Conservation (phyloP, 37 sponge, comb jelly and placozoan genomes). For the Diacarnus erythraeanus region DNA sequence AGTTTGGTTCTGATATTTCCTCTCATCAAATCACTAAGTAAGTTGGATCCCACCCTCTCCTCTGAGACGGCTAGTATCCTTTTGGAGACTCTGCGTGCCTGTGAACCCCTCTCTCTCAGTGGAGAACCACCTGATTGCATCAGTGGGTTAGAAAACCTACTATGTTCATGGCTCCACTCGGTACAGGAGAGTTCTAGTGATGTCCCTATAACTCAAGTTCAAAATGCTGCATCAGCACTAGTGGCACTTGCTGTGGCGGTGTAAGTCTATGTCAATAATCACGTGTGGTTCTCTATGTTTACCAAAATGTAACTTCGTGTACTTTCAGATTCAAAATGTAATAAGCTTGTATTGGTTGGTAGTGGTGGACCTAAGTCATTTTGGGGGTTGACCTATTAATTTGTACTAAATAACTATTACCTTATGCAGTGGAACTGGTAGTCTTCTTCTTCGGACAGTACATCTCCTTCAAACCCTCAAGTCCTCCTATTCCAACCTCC, state of each 20-base stretch:
- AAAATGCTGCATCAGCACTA: slow-evolving; percentile 74
- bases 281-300: neutral
- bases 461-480: slow-evolving; percentile 52
- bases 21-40: slow-evolving; percentile 80
- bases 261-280: slow-evolving; percentile 38
- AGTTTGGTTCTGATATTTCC: slow-evolving; percentile 85
- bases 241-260: slow-evolving; percentile 78
- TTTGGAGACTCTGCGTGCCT: slow-evolving; percentile 68
- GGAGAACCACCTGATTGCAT: slow-evolving; percentile 86
- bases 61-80: slow-evolving; percentile 64
- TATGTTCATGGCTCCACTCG: slow-evolving; percentile 79
- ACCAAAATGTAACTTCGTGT: neutral
- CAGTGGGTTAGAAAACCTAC: slow-evolving; percentile 78
- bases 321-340: neutral
- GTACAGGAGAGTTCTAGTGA: slow-evolving; percentile 22
- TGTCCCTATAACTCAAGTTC: slow-evolving; percentile 16
- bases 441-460: slow-evolving; percentile 64
- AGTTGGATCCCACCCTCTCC: slow-evolving; percentile 64
- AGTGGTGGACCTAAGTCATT: neutral
- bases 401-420: neutral
- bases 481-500: slow-evolving; percentile 17
- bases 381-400: neutral
- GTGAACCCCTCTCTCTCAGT: slow-evolving; percentile 81
- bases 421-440: slow-evolving; percentile 53
- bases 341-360: too few species aligned